These are phyloP conservation scores for Plagodis pulveraria DNA, from an alignment of 2,888 invertebrate species.

Conservation along the genomic window DNA sequence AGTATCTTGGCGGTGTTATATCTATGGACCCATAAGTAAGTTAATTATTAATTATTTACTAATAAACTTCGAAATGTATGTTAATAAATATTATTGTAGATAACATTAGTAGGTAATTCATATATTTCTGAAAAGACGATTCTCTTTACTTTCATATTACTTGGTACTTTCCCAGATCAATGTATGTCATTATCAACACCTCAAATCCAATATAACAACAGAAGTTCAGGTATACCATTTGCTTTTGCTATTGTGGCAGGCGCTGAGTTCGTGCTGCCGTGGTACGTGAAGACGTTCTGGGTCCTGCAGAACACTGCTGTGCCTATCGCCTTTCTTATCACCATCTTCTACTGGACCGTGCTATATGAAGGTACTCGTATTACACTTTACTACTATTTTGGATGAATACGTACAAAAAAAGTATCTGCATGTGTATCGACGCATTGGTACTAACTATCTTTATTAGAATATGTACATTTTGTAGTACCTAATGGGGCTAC, in stretches of 20 bases:
- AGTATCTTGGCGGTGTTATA: constrained; percentile 67
- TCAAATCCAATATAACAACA: background rate
- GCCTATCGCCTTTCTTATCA: constrained; percentile 74
- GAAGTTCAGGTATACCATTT: constrained; percentile 22
- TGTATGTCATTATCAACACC: too few relatives aligned
- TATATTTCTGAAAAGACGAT: too few relatives aligned
- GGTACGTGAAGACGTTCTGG: constrained; percentile 78
- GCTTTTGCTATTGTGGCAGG: constrained; percentile 51
- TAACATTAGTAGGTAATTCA: too few relatives aligned
- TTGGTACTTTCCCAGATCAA: too few relatives aligned
- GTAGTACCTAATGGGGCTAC: too few relatives aligned
- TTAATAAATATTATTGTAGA: too few relatives aligned
- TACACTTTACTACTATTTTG: background rate
- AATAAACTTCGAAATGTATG: too few relatives aligned
- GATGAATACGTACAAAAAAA: too few relatives aligned
- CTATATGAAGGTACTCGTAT: constrained; percentile 63
- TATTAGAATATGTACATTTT: too few relatives aligned
- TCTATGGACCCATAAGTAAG: constrained; percentile 76
- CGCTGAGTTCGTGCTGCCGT: constrained; percentile 66
- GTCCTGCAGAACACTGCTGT: constrained; percentile 69
- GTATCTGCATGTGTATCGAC: too few relatives aligned
- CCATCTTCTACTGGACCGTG: constrained; percentile 77
- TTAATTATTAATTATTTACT: constrained; percentile 31
- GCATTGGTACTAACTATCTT: too few relatives aligned
- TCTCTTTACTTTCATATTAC: too few relatives aligned